These are phyloP conservation scores for Girardia tigrina DNA, from an alignment of 2,888 invertebrate species.

Conservation along the genomic window DNA sequence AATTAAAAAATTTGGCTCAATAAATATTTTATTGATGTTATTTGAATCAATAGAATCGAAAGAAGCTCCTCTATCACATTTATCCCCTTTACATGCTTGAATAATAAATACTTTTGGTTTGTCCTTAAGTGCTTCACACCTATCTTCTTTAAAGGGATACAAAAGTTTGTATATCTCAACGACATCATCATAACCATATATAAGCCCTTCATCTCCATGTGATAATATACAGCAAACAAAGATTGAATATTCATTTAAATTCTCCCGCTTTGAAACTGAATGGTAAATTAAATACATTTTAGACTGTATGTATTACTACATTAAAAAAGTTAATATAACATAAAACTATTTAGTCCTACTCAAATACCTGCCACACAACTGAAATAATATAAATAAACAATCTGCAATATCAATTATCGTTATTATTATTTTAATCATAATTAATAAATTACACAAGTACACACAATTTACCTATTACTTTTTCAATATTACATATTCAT, in stretches of 20 bases:
- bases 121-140: slow-evolving; percentile 54
- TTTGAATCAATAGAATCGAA: neutral
- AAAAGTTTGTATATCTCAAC: slow-evolving; percentile 61
- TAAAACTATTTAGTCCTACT: no score
- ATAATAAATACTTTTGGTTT: neutral
- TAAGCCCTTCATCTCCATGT: slow-evolving; percentile 57
- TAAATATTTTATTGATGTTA: slow-evolving; percentile 57
- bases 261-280: neutral
- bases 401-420: no score
- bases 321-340: no score
- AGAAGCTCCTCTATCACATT: neutral
- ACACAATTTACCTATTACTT: no score
- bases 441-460: no score
- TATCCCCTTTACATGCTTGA: neutral
- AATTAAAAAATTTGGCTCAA: slow-evolving; percentile 80
- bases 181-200: slow-evolving; percentile 54
- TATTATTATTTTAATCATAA: no score
- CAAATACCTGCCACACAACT: no score
- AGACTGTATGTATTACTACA: no score
- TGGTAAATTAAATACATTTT: no score
- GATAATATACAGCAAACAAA: neutral
- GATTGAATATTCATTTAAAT: neutral
- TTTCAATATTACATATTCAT: no score
- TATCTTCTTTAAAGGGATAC: slow-evolving; percentile 56
- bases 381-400: no score